phyloP scores from a whole-genome alignment of 2,888 invertebrate species.

The Dasypogon diadema region DNA sequence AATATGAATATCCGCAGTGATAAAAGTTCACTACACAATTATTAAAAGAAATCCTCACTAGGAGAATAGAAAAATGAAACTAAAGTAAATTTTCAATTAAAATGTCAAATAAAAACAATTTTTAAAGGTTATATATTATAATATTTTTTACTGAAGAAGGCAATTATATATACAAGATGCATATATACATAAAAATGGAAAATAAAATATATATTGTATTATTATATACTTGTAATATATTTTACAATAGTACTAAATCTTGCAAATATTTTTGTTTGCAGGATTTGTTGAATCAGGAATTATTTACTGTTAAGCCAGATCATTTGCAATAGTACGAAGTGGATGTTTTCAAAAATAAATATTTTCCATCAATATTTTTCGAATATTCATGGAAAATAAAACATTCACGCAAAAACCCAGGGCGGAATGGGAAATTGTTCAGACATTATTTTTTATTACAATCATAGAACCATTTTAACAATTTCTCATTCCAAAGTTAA shows the following conservation, averaged over 20 bases:
- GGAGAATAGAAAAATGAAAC: not conserved
- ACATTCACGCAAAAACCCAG: slow-evolving; percentile 6
- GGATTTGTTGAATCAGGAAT: slow-evolving; percentile 54
- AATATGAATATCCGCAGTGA: slow-evolving; percentile 52
- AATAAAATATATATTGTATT: slow-evolving; percentile 44
- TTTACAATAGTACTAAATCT: slow-evolving; percentile 62
- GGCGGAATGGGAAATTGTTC: slow-evolving; percentile 40
- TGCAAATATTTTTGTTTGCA: slow-evolving; percentile 63
- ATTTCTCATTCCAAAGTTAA: slow-evolving; percentile 34
- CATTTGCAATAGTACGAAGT: slow-evolving; percentile 62
- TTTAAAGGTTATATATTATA: slow-evolving; percentile 54
- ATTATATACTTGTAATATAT: slow-evolving; percentile 58
- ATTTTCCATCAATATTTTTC: not conserved
- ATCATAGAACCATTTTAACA: slow-evolving; percentile 24
- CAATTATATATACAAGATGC: slow-evolving; percentile 55
- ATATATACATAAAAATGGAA: slow-evolving; percentile 53
- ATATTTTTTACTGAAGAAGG: slow-evolving; percentile 55
- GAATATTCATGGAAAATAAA: not conserved
- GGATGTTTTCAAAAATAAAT: slow-evolving; percentile 26
- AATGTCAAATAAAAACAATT: slow-evolving; percentile 50
- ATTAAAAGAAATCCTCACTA: slow-evolving; percentile 48
- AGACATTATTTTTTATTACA: slow-evolving; percentile 14
- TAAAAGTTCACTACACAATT: slow-evolving; percentile 55
- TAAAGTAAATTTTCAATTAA: slow-evolving; percentile 43
- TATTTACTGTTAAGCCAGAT: slow-evolving; percentile 63